These are phyloP conservation scores for Cotesia glomerata DNA, from an alignment of 1,140 invertebrate genomes.

Conservation along the genomic window DNA sequence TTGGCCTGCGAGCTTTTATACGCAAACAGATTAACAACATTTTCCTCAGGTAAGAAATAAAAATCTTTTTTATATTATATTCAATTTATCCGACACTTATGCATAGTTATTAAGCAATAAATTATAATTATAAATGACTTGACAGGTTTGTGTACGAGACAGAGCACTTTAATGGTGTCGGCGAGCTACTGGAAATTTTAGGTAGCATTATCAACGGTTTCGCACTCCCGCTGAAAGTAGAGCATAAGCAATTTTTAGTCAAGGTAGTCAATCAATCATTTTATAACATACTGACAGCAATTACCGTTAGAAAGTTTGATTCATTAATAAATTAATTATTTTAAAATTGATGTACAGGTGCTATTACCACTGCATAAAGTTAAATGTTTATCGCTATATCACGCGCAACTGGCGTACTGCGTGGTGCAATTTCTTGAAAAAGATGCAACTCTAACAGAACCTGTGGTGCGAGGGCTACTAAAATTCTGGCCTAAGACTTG, in stretches of 20 bases:
- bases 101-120: neutral
- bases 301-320: no score
- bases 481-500: conserved; percentile 99
- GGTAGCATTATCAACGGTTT: conserved; percentile 99
- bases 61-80: neutral
- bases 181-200: conserved; percentile 97
- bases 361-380: conserved; percentile 98
- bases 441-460: conserved; percentile 94
- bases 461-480: conserved; percentile 92
- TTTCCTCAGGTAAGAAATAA: conserved; percentile 75
- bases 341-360: conserved; percentile 65
- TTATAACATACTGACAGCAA: neutral
- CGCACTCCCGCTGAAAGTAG: conserved; percentile 94
- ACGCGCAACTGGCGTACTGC: conserved; percentile 99
- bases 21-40: conserved; percentile 99
- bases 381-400: conserved; percentile 89
- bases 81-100: neutral
- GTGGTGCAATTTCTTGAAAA: conserved; percentile 99
- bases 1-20: conserved; percentile 97
- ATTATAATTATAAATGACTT: conserved; percentile 32
- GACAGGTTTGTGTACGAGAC: conserved; percentile 99
- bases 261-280: conserved; percentile 65
- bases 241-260: conserved; percentile 97
- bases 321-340: neutral
- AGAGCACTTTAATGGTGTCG: conserved; percentile 99